Evolutionary conservation across 1,140 invertebrate species (phyloP).

Genomic region (Colletes gigas): DNA sequence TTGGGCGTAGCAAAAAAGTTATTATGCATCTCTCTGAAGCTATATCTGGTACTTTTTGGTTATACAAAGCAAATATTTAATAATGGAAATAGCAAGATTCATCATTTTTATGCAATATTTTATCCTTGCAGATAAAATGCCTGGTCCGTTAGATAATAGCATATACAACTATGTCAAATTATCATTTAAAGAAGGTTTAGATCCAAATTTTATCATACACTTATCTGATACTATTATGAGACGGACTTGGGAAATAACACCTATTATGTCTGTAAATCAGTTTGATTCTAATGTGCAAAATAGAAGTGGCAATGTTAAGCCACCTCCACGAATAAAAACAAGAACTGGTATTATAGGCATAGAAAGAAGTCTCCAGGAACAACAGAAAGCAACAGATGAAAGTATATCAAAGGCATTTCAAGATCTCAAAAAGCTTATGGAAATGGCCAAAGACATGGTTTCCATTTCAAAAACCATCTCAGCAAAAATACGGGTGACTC

Average conservation of each 20-base stretch:
- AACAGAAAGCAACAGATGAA: slow-evolving; percentile 93
- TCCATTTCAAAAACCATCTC: slow-evolving; percentile 95
- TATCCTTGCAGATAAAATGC: slow-evolving; percentile 83
- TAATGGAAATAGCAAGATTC: slow-evolving; percentile 1
- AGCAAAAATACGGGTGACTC: slow-evolving; percentile 91
- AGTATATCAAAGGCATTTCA: slow-evolving; percentile 97
- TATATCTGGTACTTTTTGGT: slow-evolving; percentile 79
- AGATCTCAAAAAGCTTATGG: slow-evolving; percentile 96
- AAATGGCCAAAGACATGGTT: slow-evolving; percentile 99
- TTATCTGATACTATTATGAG: slow-evolving; percentile 84
- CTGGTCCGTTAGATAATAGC: slow-evolving; percentile 89
- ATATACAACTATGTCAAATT: slow-evolving; percentile 89
- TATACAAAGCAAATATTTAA: slow-evolving; percentile 4
- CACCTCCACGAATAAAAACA: slow-evolving; percentile 84
- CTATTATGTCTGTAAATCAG: slow-evolving; percentile 62
- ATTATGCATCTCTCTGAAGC: slow-evolving; percentile 89
- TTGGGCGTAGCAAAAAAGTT: slow-evolving; percentile 90
- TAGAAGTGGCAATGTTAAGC: slow-evolving; percentile 66
- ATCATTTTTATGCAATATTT: slow-evolving; percentile 28
- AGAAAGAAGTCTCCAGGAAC: slow-evolving; percentile 94
- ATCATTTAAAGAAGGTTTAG: slow-evolving; percentile 93
- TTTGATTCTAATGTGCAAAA: slow-evolving; percentile 58
- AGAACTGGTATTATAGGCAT: slow-evolving; percentile 97
- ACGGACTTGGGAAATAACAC: slow-evolving; percentile 84
- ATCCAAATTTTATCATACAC: slow-evolving; percentile 85